Evolutionary conservation across 2,797 vertebrate genomes (phyloP).

Genomic region (Ispidina picta): DNA sequence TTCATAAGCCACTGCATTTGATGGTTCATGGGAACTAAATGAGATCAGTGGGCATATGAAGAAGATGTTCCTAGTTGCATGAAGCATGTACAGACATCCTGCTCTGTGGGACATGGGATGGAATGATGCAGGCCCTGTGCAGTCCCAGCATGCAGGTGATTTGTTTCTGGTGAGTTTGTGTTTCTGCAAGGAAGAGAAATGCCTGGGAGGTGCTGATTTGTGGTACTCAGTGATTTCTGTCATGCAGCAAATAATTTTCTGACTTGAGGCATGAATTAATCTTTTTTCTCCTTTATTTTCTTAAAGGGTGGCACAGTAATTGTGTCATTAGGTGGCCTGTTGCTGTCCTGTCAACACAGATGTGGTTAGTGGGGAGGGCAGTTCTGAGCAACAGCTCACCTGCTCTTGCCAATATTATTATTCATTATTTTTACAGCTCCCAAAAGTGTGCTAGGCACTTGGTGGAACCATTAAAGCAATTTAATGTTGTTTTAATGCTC

Average conservation of each 20-base stretch:
- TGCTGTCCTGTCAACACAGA: slow-evolving; percentile 7
- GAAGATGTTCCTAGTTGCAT: not conserved
- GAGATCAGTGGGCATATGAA: not conserved
- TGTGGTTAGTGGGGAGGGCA: not conserved
- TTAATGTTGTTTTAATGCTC: not conserved
- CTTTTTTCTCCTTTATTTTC: slow-evolving; percentile 1
- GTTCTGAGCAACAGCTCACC: not conserved
- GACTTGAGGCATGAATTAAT: not conserved
- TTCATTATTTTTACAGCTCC: slow-evolving; percentile 16
- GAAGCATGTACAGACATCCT: not conserved
- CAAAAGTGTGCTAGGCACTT: not conserved
- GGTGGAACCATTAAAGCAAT: not conserved
- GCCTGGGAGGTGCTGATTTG: not conserved
- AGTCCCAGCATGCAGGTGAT: not conserved
- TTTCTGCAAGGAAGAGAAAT: not conserved
- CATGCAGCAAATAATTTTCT: not conserved
- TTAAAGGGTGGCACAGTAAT: not conserved
- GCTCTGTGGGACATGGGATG: not conserved
- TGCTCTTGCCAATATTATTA: not conserved
- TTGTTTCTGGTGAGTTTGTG: not conserved
- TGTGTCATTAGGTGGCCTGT: not conserved
- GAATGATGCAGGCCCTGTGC: not conserved
- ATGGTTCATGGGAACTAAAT: not conserved
- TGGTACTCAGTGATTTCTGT: not conserved
- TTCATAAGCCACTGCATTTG: not conserved